Base-by-base conservation (phyloP, 2,888 invertebrate genomes). In the Campoletis raptor region DNA sequence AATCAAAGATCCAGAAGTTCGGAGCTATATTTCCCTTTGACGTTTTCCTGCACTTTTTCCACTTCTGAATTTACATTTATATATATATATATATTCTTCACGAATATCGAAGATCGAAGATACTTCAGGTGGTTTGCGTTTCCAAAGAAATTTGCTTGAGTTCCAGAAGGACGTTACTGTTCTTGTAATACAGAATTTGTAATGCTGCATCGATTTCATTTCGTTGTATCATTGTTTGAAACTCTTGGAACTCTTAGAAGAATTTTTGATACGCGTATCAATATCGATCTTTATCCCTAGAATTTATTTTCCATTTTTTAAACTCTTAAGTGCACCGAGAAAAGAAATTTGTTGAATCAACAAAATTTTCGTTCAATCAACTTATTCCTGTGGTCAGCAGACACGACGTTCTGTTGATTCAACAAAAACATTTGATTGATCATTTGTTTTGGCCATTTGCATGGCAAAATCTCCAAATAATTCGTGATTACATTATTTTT, bases 1-100 rank as follows among this genome's bases (percentile, higher is more conserved):
- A 64, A 86, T 87, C 83, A 83, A 81, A 83, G 86, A 86, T 83
- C 48, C 83, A 76, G 73, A 54, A 76, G 61, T 21, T 40, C 40
- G 52, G 79, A 45, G 21, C 40, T 18, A 54, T 52, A 37, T 48
- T 70, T 61, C 30, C n/a, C 42, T 37, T 52, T 37, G 9, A 77
- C 21, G n/a, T 48, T 81, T 73, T 73, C 66, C n/a, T 36, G 2
- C 9, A 5, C 7, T 9, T 30, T 72, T 24, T 37, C 10, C 8
- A 7, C 42, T 24, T 15, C 45, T 48, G 18, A 30, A 15, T 45
- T 15, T 15, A 15, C 10, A 70, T 7, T 30, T 15, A 24, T 18
- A 42, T 45, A n/a, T 15, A 15, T 8, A 70, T 7, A 45, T 15
- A 24, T 18, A 42, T 45, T 21, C 15, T 7, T 6, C 9, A 61